These are phyloP conservation scores for Plemyria rubiginata DNA, from an alignment of 2,888 invertebrate species.

Conservation along the genomic window DNA sequence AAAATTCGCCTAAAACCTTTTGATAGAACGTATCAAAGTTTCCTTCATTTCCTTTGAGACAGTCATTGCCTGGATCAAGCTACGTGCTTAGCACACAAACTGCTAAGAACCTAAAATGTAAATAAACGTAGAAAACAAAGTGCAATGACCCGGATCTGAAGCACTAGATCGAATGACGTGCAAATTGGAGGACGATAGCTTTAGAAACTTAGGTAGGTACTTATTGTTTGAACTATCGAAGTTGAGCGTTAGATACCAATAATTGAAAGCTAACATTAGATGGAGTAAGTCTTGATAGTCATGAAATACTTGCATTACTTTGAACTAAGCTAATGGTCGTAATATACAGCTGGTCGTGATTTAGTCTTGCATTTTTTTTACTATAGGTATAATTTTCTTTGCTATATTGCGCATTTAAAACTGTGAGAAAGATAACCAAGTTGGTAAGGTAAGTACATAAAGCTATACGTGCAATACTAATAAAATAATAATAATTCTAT, in stretches of 20 bases:
- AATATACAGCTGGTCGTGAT: neutral
- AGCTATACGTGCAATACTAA: neutral
- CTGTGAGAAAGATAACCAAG: no score
- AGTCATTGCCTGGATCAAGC: conserved; percentile 9
- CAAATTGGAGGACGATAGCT: conserved; percentile 29
- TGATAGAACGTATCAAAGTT: conserved; percentile 1
- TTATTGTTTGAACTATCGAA: conserved; percentile 15
- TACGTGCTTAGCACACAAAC: conserved; percentile 21
- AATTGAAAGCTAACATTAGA: conserved; percentile 12
- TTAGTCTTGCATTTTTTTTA: no score
- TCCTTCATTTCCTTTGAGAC: conserved; percentile 20
- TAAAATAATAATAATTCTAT: neutral
- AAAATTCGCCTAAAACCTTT: neutral
- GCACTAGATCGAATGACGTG: conserved; percentile 34
- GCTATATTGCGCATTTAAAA: no score
- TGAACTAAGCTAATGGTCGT: neutral
- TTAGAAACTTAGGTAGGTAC: conserved; percentile 24
- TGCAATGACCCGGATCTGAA: conserved; percentile 32
- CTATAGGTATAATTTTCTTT: no score
- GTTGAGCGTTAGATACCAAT: conserved; percentile 15
- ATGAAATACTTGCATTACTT: neutral
- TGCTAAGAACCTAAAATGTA: conserved; percentile 16
- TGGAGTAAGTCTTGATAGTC: neutral
- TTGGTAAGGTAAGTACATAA: no score
- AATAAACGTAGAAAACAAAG: conserved; percentile 24